Evolutionary conservation across 2,113 vertebrate genomes (phyloP), one percentile per base, ranked within the genome.

Genomic region (Salvelinus sp.): DNA sequence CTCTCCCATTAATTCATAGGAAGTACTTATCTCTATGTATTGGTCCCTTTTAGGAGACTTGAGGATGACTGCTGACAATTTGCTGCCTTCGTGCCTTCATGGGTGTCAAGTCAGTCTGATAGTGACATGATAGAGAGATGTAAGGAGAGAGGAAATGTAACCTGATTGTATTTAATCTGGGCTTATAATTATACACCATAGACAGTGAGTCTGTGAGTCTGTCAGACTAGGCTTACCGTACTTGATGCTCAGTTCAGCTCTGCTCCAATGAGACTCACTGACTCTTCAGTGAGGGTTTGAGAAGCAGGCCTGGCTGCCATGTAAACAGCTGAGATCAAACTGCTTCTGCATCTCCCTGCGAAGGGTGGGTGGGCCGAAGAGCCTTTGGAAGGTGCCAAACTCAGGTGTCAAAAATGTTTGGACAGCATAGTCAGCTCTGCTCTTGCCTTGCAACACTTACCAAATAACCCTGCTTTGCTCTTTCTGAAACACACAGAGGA

Each of bases 311-410:
- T 62, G 58, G 58, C 58, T 62, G 20, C 50, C 57, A 20, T 69
- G 74, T 77, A 85, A 71, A 75, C 77, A 81, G 62, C 57, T 28
- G 27, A 16, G 71, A 72, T 82, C 83, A 82, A 79, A 81, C 58
- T 69, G 28, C 77, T 70, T 79, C 68, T 70, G 27, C 28, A n/a
- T 60, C n/a, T 62, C 22, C 18, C 68, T 57, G 60, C 23, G 9
- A 57, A 79, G 70, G 25, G 77, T 20, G 28, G 65, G 18, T 30
- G 66, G 66, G 66, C 66, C 18, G 6, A 30, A 33, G 58, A 66
- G 33, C 18, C 72, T 66, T 66, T 14, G 18, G 48, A 54, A 72
- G 63, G 72, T 75, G 77, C 68, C 77, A 72, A 64, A 72, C 78
- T 68, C 57, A 69, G 48, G 74, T 70, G 79, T 84, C 73, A 71